Evolutionary conservation across 2,888 invertebrate genomes (phyloP).

Genomic region (Anoplius nigerrimus): DNA sequence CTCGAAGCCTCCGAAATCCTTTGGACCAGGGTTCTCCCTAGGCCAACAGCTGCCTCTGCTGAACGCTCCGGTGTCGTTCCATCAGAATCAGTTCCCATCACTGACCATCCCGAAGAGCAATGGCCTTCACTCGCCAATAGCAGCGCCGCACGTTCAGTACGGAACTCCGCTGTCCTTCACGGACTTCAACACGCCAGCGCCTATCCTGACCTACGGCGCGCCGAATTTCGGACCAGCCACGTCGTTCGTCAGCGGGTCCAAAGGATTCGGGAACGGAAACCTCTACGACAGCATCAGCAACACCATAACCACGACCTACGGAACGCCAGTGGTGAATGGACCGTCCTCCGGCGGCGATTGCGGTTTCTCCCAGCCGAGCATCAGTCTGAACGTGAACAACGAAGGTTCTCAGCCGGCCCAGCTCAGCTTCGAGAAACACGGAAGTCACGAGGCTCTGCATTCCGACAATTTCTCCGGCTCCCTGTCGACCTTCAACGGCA

Average conservation of each 20-base stretch:
- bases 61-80: conserved; percentile 58
- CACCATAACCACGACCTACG: conserved; percentile 60
- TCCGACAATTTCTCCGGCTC: background rate
- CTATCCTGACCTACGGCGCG: conserved; percentile 70
- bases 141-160: conserved; percentile 69
- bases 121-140: conserved; percentile 56
- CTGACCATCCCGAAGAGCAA: conserved; percentile 40
- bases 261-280: conserved; percentile 59
- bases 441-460: conserved; percentile 1
- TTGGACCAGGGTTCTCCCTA: conserved; percentile 54
- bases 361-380: conserved; percentile 32
- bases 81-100: conserved; percentile 38
- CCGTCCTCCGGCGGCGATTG: conserved; percentile 48
- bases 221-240: conserved; percentile 68
- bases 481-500: conserved; percentile 9
- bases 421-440: conserved; percentile 8
- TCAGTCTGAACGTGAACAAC: background rate
- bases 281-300: conserved; percentile 61
- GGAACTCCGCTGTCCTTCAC: conserved; percentile 69
- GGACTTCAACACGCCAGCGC: conserved; percentile 69
- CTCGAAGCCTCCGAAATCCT: conserved; percentile 60
- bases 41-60: conserved; percentile 63
- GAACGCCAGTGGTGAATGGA: conserved; percentile 55
- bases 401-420: too few relatives aligned
- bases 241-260: conserved; percentile 58